These are phyloP conservation scores for Lymantria monacha DNA, from an alignment of 2,888 invertebrate species.

Conservation along the genomic window DNA sequence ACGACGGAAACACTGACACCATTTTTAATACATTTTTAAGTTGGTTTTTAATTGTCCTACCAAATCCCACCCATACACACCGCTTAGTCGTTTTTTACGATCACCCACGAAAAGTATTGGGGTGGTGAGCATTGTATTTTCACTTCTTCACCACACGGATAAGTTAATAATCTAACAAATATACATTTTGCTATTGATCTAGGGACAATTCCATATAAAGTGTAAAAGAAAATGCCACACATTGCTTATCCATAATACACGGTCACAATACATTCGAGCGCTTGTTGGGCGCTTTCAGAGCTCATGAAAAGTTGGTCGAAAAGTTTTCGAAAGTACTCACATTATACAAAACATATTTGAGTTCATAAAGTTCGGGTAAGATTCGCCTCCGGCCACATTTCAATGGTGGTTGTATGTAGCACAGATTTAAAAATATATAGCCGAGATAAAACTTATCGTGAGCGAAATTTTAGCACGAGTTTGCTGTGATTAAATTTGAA, in stretches of 20 bases:
- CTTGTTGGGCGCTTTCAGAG: slow-evolving; percentile 13
- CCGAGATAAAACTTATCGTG: slow-evolving; percentile 1
- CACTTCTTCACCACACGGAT: no score
- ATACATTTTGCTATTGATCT: no score
- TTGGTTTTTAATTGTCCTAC: no score
- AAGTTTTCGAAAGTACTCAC: slow-evolving; percentile 18
- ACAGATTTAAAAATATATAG: neutral
- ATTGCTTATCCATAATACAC: slow-evolving; percentile 6
- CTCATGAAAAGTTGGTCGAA: slow-evolving; percentile 7
- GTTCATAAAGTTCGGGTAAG: slow-evolving; percentile 14
- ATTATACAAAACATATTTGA: slow-evolving; percentile 29
- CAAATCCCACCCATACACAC: no score
- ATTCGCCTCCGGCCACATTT: slow-evolving; percentile 15
- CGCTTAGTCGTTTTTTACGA: no score
- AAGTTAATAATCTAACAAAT: neutral
- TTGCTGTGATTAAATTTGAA: neutral
- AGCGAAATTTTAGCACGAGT: neutral
- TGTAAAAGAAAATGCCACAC: neutral
- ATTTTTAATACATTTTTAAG: no score
- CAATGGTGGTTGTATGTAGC: slow-evolving; percentile 10
- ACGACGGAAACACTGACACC: no score
- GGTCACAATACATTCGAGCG: slow-evolving; percentile 2
- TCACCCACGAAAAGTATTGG: no score
- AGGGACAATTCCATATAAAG: no score
- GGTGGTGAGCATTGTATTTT: no score